Percentiles rank a stretch among this genome's conserved stretches.
Conservation (phyloP, 2,888 invertebrate species). For the Linyphia triangularis region DNA sequence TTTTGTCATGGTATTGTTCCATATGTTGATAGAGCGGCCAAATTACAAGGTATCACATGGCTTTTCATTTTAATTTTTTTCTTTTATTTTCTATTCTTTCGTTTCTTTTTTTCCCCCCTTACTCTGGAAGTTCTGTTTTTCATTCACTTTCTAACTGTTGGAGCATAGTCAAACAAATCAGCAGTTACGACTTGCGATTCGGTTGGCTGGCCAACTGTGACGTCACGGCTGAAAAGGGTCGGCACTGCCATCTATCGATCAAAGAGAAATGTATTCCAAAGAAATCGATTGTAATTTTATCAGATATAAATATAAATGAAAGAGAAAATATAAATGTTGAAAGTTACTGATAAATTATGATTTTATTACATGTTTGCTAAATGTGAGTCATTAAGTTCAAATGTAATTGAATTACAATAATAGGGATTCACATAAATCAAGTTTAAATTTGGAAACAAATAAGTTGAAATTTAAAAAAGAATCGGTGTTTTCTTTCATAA, state of each 20-base stretch:
- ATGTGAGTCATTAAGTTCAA: too few species aligned
- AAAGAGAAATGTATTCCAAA: neutral
- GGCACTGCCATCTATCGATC: constrained; percentile 60
- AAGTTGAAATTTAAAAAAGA: too few species aligned
- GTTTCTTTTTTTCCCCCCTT: constrained; percentile 3
- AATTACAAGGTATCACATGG: constrained; percentile 71
- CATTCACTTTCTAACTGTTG: constrained; percentile 68
- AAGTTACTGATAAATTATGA: too few species aligned
- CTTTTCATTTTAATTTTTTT: constrained; percentile 47
- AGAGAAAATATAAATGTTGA: neutral
- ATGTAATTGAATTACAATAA: too few species aligned
- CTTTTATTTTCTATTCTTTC: constrained; percentile 21
- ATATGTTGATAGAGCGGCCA: constrained; percentile 64
- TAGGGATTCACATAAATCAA: too few species aligned
- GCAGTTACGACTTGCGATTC: constrained; percentile 58
- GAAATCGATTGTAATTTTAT: neutral
- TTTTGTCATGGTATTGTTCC: constrained; percentile 68
- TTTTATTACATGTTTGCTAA: too few species aligned
- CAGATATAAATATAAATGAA: neutral
- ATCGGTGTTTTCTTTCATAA: too few species aligned
- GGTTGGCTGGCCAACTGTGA: constrained; percentile 66
- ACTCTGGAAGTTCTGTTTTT: constrained; percentile 27
- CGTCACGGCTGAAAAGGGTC: constrained; percentile 45
- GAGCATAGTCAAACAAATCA: constrained; percentile 65
- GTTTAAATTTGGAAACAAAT: too few species aligned